Conservation (phyloP, 2,888 invertebrate genomes). For the Cylindroiulus punctatus region DNA sequence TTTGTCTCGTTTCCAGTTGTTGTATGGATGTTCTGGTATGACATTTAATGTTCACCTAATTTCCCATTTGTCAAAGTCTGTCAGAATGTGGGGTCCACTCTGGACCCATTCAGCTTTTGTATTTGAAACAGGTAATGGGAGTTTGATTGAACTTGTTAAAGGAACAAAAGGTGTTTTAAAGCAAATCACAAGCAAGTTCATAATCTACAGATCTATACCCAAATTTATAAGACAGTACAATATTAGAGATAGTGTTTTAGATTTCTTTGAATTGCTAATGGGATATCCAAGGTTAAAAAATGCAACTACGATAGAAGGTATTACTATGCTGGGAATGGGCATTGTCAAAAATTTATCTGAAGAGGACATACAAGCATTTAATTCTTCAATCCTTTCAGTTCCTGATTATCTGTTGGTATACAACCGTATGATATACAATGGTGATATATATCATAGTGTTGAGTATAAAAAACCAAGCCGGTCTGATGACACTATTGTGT, state of each 20-base stretch:
- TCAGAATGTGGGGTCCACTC: no score
- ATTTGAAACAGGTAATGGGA: no score
- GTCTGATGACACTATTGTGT: neutral
- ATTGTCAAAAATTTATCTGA: neutral
- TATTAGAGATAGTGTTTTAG: neutral
- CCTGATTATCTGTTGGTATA: neutral
- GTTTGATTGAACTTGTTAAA: neutral
- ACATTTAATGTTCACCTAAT: no score
- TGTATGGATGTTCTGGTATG: no score
- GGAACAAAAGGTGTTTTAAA: neutral
- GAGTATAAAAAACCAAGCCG: neutral
- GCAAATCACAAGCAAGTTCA: neutral
- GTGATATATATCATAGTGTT: neutral
- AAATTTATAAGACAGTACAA: neutral
- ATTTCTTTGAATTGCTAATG: neutral
- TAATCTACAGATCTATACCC: neutral
- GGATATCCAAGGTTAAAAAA: constrained; percentile 12
- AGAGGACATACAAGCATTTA: neutral
- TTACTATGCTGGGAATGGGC: neutral
- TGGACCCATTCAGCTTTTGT: no score
- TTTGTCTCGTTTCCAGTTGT: no score
- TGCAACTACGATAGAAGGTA: neutral
- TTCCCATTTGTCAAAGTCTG: no score
- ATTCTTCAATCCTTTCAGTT: neutral
- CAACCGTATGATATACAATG: neutral